Evolutionary conservation across 35 echinoderm and acorn worm genomes (phyloP), one percentile per base, ranked within the genome.

Genomic region (Amphiura filiformis): DNA sequence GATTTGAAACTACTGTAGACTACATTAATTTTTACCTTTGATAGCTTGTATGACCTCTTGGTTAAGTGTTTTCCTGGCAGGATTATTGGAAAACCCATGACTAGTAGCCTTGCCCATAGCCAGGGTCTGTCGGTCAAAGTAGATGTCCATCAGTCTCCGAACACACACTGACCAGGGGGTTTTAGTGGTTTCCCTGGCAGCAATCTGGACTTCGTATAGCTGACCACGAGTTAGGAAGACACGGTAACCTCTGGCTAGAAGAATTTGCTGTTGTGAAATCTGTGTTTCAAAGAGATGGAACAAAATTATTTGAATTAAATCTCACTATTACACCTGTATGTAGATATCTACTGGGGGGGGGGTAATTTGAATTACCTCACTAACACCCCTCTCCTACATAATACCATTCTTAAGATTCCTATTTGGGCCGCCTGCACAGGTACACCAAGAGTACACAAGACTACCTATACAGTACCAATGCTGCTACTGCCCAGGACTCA

Each of bases 21-120:
- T n/a, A n/a, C n/a, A n/a, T n/a, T 47, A 4, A 47, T 61, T 23
- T 31, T 89, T 56, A 89, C 87, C 87, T 89, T 81, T 81, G 26
- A 89, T 81, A 0, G 87, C 87, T 81, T 65, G 77, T 0, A 89
- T 81, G 2, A 89, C 56, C 18, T 81, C 78, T 37, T 89, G 87
- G 49, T 89, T 80, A 17, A 89, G 78, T 0, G 87, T 39, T 64
- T 80, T 80, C 11, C 78, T 77, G 15, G 56, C 79, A 39, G 84
- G 75, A 36, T 89, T 61, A 23, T 81, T 89, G 26, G 87, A 52
- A 32, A 57, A 56, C 4, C 77, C 49, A 30, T 81, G 77, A 39
- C 79, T 81, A 33, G 81, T 83, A 1, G 87, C 87, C 36, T 80
- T 79, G 37, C 87, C 87, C 87, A 89, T 89, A 13, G 87, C 87